Evolutionary conservation across 2,797 vertebrate species (phyloP), one percentile per base, ranked within the genome.

Genomic region (Coendou prehensilis): DNA sequence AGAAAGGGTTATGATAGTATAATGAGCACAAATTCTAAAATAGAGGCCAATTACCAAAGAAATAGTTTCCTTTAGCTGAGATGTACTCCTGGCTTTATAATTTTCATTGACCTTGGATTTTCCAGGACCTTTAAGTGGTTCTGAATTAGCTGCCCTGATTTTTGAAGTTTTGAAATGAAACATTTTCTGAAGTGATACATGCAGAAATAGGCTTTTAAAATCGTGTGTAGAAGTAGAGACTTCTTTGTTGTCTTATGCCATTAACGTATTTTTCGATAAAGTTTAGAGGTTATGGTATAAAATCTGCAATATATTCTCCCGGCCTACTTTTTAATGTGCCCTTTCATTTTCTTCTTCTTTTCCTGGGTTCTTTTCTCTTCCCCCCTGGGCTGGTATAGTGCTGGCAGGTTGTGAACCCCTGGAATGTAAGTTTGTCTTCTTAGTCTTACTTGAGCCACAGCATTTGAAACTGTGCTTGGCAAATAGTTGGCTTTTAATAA

Each of bases 21-120:
- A 91, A 79, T 85, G 50, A 93, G 23, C 14, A 82, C 41, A 75
- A 67, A 85, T 88, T 97, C 75, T 52, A 73, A 95, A 94, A 96
- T 85, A 87, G 81, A 95, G 50, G 18, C 59, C 87, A 92, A 76
- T 95, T 89, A 59, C 63, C 59, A 88, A 17, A 80, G 67, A 82
- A 87, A 81, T 81, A 79, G 9, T 23, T 95, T 95, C 26, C 13
- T 83, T 95, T 71, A 94, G 79, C n/a, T 93, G 41, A 59, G 63
- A 64, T 13, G 20, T 67, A 47, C 23, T n/a, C 20, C 78, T 22
- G 50, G 5, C 56, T 95, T 91, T 88, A 23, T 88, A 75, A 52
- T 56, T 26, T 33, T 95, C 52, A 88, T 84, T 97, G 87, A 89
- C 69, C 37, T 96, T 92, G 61, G 17, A 81, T 95, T 97, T 93